Conservation (phyloP, 2,113 vertebrate genomes). For the Ictidomys tridecemlineatus region DNA sequence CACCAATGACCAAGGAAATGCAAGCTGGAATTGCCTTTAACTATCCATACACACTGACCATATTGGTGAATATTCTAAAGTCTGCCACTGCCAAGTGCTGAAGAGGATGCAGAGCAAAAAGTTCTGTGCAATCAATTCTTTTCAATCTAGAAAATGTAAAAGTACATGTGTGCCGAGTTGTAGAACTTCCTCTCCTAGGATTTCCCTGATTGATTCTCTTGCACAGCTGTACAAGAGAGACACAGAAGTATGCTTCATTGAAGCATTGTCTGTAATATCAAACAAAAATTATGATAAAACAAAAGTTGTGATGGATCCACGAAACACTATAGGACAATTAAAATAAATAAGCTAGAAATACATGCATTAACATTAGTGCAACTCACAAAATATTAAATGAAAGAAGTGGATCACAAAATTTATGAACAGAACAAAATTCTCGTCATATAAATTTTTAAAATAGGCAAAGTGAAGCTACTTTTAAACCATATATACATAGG, state of each 20-base stretch:
- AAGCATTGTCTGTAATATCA: background rate
- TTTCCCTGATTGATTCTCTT: background rate
- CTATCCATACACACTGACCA: background rate
- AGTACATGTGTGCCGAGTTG: accelerated
- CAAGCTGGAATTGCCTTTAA: background rate
- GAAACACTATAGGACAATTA: background rate
- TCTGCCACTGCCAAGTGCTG: background rate
- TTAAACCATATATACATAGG: background rate
- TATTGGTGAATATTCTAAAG: background rate
- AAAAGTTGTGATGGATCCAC: background rate
- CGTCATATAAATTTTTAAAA: background rate
- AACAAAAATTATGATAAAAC: background rate
- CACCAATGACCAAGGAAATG: background rate
- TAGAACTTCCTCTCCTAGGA: background rate
- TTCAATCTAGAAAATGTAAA: background rate
- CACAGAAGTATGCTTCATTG: background rate
- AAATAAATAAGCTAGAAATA: background rate
- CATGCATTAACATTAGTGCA: background rate
- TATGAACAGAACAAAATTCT: background rate
- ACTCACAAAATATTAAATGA: background rate
- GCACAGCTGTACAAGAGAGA: background rate
- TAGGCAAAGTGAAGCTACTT: background rate
- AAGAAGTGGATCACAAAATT: background rate
- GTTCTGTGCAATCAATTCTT: background rate
- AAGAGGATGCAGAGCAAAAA: background rate